Evolutionary conservation across 2,113 vertebrate genomes (phyloP).

Genomic region (Myotis davidii): DNA sequence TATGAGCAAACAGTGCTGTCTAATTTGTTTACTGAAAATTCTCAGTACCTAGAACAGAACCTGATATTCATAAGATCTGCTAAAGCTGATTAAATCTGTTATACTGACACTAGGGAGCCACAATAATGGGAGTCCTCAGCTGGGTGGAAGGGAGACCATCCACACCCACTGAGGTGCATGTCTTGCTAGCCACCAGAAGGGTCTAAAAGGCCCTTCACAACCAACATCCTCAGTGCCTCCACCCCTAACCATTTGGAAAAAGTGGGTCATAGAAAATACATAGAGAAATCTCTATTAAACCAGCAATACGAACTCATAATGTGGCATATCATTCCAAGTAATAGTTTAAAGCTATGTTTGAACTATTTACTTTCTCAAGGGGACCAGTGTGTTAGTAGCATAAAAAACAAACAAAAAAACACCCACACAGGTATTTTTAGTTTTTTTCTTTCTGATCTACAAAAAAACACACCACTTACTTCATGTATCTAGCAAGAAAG

Average conservation of each 20-base stretch:
- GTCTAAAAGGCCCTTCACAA: not conserved
- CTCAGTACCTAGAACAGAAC: not conserved
- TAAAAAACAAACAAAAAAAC: not conserved
- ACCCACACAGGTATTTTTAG: not conserved
- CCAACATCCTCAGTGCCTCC: not conserved
- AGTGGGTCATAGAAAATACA: not conserved
- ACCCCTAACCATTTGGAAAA: not conserved
- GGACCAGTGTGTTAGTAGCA: not conserved
- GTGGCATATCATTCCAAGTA: not conserved
- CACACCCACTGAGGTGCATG: fast-evolving
- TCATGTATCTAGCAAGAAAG: slow-evolving; percentile 31
- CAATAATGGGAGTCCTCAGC: not conserved
- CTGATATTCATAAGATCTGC: not conserved
- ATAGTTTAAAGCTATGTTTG: slow-evolving; percentile 1
- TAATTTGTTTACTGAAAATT: slow-evolving; percentile 9
- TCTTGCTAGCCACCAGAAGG: not conserved
- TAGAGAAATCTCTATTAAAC: not conserved
- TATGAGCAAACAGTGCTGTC: not conserved
- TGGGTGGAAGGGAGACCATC: not conserved
- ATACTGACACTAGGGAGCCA: not conserved
- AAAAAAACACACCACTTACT: not conserved
- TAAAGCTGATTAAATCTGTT: not conserved
- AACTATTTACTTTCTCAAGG: slow-evolving; percentile 13
- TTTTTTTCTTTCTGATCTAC: not conserved
- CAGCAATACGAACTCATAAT: not conserved